These are phyloP conservation scores for Poecilia velifera DNA, from an alignment of 2,797 vertebrate species.

Conservation along the genomic window DNA sequence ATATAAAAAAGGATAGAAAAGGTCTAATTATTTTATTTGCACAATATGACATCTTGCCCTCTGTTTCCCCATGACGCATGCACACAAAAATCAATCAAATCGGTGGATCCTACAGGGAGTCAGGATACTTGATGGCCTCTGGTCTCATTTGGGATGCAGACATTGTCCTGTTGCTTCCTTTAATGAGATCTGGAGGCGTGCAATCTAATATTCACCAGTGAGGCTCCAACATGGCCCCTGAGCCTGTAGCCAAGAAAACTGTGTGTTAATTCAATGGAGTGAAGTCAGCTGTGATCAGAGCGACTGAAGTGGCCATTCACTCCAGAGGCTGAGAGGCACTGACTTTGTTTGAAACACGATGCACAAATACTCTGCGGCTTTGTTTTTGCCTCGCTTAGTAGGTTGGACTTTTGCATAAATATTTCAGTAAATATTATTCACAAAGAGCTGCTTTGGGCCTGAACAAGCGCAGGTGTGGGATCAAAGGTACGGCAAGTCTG, in stretches of 20 bases:
- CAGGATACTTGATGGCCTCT: constrained; percentile 64
- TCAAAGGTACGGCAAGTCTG: constrained; percentile 3
- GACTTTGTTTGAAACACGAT: constrained; percentile 11
- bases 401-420: constrained; percentile 16
- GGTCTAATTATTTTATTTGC: constrained; percentile 47
- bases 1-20: constrained; percentile 25
- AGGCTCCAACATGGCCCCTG: constrained; percentile 69
- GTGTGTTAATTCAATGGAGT: constrained; percentile 73
- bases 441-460: constrained; percentile 4
- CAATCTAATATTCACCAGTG: constrained; percentile 79
- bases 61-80: constrained; percentile 35
- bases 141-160: constrained; percentile 76
- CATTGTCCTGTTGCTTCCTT: constrained; percentile 77
- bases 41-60: constrained; percentile 33
- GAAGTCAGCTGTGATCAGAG: constrained; percentile 69
- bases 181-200: constrained; percentile 81
- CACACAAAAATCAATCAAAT: constrained; percentile 68
- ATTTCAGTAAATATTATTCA: constrained; percentile 16
- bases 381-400: constrained; percentile 15
- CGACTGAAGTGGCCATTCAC: constrained; percentile 50
- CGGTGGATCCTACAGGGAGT: constrained; percentile 61
- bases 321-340: constrained; percentile 35
- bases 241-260: constrained; percentile 61
- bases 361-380: constrained; percentile 7
- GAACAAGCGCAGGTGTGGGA: constrained; percentile 2